A percentile compares a stretch with the other conserved stretches of the same genome.
phyloP scores from a whole-genome alignment of 2,888 invertebrate species.

The Charanyca ferruginea region DNA sequence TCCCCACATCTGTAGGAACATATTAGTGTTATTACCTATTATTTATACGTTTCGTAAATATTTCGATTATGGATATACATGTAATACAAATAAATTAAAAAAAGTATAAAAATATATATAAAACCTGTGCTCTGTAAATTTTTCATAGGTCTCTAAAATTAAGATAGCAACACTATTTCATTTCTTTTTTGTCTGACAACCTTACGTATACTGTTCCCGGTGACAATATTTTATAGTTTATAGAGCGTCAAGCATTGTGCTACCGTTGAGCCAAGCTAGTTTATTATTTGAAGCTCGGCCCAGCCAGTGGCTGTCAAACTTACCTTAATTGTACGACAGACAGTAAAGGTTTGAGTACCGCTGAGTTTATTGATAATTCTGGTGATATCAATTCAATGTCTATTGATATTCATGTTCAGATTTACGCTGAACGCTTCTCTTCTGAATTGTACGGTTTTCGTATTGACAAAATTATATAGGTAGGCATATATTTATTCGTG shows the following conservation, averaged over 20 bases:
- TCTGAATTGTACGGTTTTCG: no score
- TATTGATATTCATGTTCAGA: background rate
- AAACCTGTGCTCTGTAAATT: no score
- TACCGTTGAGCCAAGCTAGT: conserved; percentile 69
- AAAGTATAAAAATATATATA: no score
- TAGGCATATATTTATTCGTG: no score
- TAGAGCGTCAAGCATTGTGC: conserved; percentile 71
- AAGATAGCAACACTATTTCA: background rate
- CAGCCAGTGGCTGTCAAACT: conserved; percentile 59
- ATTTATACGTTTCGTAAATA: no score
- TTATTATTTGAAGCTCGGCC: conserved; percentile 64
- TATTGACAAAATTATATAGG: no score
- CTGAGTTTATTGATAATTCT: conserved; percentile 11
- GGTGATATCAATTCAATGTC: conserved; percentile 1
- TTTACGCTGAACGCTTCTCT: no score
- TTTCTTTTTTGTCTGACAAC: conserved; percentile 65
- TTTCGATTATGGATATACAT: no score
- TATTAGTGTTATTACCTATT: no score
- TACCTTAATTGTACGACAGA: conserved; percentile 16
- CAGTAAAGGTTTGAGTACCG: conserved; percentile 35
- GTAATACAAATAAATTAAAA: no score
- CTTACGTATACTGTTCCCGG: conserved; percentile 65
- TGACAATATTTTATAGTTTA: conserved; percentile 85
- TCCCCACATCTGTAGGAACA: no score
- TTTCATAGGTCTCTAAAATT: no score